Conservation (phyloP, 2,113 vertebrate genomes). For the Campylorhamphus procurvoides region DNA sequence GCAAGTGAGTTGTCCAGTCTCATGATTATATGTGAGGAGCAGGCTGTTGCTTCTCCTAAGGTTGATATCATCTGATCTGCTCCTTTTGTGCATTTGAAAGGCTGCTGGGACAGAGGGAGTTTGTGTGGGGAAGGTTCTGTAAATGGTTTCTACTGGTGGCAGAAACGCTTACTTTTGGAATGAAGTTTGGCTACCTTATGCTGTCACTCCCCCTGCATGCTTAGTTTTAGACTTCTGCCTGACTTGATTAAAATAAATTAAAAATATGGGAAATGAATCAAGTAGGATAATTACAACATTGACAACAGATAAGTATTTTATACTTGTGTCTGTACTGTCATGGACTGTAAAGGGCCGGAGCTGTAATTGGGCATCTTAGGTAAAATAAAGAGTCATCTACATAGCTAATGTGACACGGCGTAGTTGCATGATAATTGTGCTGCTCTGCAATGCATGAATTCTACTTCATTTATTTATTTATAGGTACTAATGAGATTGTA, state of each 20-base stretch:
- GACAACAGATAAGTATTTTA: background rate
- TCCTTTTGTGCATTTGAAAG: background rate
- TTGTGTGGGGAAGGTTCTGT: background rate
- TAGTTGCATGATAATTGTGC: background rate
- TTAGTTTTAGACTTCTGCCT: background rate
- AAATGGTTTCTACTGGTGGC: background rate
- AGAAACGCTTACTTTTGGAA: background rate
- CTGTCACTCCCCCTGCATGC: accelerated
- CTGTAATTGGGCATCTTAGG: background rate
- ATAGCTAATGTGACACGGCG: background rate
- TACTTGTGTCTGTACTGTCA: background rate
- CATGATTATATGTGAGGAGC: background rate
- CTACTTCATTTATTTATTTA: background rate
- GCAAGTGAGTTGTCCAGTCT: background rate
- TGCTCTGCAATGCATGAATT: background rate
- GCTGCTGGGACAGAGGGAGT: background rate
- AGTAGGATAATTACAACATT: background rate
- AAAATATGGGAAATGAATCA: background rate
- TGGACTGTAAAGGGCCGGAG: background rate
- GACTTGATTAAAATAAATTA: background rate
- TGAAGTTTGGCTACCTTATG: background rate
- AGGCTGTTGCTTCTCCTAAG: background rate
- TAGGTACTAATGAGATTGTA: background rate
- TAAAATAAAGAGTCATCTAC: background rate
- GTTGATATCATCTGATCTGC: background rate